Base-by-base conservation (phyloP, 2,888 invertebrate species). In the Ophion costatus region DNA sequence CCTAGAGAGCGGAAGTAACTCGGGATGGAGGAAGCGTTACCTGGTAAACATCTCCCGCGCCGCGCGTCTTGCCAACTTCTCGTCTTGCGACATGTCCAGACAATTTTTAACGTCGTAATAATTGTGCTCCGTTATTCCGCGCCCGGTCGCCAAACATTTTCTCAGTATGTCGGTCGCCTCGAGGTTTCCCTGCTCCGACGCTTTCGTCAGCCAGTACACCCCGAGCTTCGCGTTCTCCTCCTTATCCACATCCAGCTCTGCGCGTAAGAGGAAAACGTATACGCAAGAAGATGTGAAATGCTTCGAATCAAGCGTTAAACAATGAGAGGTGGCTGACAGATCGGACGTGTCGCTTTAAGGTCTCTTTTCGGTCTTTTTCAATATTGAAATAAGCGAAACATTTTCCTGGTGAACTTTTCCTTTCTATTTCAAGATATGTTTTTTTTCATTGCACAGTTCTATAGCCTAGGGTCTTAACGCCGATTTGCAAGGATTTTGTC, bases 131-230 rank as follows among this genome's bases (percentile, higher is more conserved):
- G 95, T 96, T 7, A 97, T 96, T 7, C 97, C 97, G 94, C 95
- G 95, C 11, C 97, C 96, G 51, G 96, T 96, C 59, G 96, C 95
- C 14, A 97, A 95, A 90, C 97, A 97, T 93, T 96, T 96, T 93
- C 95, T 94, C 85, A 99, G 94, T 91, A 98, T 95, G 84, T 96
- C 96, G 56, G 98, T 97, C 0, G 98, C 98, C 92, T 98, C 98
- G 64, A 96, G 95, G 90, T 98, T 98, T 0, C 98, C 98, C 93
- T 98, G 98, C 90, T 98, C 97, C 0, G 98, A 98, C 2, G 98
- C 98, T 94, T 97, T 97, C n/a, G 98, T 96, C 70, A 98, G 94
- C 98, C 98, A 98, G 90, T 97, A 97, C 73, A 98, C 96, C 0
- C 98, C 98, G 87, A 97, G 95, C 88, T 96, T 96, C 85, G 96